These are phyloP conservation scores for Drosophila hamatofila DNA, from an alignment of 2,888 invertebrate genomes.

Conservation along the genomic window DNA sequence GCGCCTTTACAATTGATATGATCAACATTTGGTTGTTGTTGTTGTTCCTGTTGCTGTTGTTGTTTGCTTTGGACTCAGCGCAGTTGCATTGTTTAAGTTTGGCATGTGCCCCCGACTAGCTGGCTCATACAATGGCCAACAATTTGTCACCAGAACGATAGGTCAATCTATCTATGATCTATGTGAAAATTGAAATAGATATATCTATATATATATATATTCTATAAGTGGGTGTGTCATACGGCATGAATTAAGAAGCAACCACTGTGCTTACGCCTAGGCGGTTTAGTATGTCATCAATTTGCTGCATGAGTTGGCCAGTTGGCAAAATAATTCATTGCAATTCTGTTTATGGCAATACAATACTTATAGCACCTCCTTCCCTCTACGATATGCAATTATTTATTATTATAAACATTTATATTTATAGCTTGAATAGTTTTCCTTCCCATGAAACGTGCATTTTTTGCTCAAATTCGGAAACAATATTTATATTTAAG, in stretches of 20 bases:
- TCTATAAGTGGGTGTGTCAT: constrained; percentile 44
- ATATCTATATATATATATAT: neutral
- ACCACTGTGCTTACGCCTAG: constrained; percentile 36
- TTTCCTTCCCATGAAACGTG: constrained; percentile 12
- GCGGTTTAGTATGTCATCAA: constrained; percentile 60
- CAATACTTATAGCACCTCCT: constrained; percentile 15
- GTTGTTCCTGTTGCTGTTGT: constrained; percentile 1
- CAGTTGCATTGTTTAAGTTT: constrained; percentile 71
- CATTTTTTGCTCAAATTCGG: neutral
- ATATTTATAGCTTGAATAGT: constrained; percentile 6
- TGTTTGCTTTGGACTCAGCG: constrained; percentile 50
- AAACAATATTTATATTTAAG: neutral
- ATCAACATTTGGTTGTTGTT: constrained; percentile 61
- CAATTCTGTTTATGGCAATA: constrained; percentile 31
- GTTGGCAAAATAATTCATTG: constrained; percentile 32
- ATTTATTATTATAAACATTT: constrained; percentile 14
- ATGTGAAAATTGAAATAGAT: constrained; percentile 13
- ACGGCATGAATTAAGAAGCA: constrained; percentile 62
- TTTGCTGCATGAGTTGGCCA: constrained; percentile 59
- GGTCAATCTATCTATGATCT: constrained; percentile 20
- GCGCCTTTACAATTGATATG: constrained; percentile 71
- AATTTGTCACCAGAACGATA: constrained; percentile 65
- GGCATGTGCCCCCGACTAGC: constrained; percentile 62
- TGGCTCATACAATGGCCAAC: constrained; percentile 36
- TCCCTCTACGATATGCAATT: constrained; percentile 6